A percentile compares a stretch with the other conserved stretches of the same genome.
These are phyloP conservation scores for Noctua comes DNA, from an alignment of 2,888 invertebrate genomes.

Conservation along the genomic window DNA sequence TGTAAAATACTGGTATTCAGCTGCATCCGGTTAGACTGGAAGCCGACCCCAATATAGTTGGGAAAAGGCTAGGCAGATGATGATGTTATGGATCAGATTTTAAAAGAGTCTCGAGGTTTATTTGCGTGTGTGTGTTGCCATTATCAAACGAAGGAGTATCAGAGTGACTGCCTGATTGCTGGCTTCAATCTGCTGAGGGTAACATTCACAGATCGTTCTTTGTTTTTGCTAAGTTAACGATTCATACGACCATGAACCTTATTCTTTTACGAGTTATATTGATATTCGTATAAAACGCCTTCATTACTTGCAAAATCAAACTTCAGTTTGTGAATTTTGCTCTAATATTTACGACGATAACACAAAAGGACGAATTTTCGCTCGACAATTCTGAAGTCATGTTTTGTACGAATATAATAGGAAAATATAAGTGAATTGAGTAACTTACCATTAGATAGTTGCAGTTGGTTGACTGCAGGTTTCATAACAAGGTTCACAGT, in stretches of 20 bases:
- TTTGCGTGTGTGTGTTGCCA: not conserved
- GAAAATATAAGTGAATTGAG: not conserved
- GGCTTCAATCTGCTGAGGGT: not conserved
- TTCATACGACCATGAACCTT: not conserved
- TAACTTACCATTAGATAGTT: constrained; percentile 77
- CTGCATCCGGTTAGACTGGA: no score
- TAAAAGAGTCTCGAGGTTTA: not conserved
- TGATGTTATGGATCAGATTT: not conserved
- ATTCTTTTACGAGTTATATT: not conserved
- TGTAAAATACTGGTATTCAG: no score
- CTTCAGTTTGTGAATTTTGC: not conserved
- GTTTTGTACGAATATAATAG: not conserved
- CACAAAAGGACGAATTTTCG: not conserved
- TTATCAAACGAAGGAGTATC: not conserved
- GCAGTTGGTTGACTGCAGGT: constrained; percentile 71
- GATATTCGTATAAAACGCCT: not conserved
- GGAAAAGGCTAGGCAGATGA: no score
- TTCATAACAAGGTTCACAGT: constrained; percentile 75
- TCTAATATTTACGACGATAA: no score
- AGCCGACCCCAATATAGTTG: no score
- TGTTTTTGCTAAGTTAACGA: not conserved
- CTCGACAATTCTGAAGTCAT: not conserved
- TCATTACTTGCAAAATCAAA: not conserved
- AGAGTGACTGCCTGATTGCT: not conserved
- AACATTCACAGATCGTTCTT: not conserved